Evolutionary conservation across 2,888 invertebrate species (phyloP), one percentile per base, ranked within the genome.

Genomic region (Ophion costatus): DNA sequence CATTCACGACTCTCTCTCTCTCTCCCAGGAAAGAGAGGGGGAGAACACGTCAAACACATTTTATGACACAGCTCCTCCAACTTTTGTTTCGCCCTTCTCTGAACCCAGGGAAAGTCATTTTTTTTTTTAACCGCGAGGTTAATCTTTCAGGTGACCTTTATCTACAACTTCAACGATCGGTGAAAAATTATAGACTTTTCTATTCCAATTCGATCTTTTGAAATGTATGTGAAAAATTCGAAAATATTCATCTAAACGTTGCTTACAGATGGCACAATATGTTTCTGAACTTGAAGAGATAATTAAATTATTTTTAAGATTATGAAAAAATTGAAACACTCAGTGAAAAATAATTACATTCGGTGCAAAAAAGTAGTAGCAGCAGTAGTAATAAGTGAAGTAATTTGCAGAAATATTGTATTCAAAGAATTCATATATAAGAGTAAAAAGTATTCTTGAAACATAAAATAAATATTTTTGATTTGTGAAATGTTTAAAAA

Each of bases 91-190:
- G 1, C 3, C 61, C 10, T 67, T 29, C 22, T 42, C 14, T 33
- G 38, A 14, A 66, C 14, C 4, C 29, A n/a, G 63, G 64, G 63
- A 79, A 79, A 83, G 42, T 70, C 79, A 70, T 24, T 67, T 51
- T 17, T 17, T 51, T 17, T 51, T 56, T 70, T 6, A 22, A n/a
- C 70, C 56, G 38, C n/a, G n/a, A 73, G 61, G 20, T 59, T 59
- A 59, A 73, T 20, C 2, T 10, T 29, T 71, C 57, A 56, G 29
- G n/a, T 24, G 29, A 22, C 20, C 1, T 56, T 10, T 74, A 9
- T 57, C 20, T 42, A 42, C 42, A 14, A 9, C 10, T 61, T 51
- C n/a, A 67, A 76, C 38, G 66, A 75, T 61, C 51, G 51, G 29
- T 33, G 38, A 67, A 73, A 11, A 57, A 5, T n/a, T 11, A 38